Base-by-base conservation (phyloP, 2,888 invertebrate genomes). In the Plusia festucae region DNA sequence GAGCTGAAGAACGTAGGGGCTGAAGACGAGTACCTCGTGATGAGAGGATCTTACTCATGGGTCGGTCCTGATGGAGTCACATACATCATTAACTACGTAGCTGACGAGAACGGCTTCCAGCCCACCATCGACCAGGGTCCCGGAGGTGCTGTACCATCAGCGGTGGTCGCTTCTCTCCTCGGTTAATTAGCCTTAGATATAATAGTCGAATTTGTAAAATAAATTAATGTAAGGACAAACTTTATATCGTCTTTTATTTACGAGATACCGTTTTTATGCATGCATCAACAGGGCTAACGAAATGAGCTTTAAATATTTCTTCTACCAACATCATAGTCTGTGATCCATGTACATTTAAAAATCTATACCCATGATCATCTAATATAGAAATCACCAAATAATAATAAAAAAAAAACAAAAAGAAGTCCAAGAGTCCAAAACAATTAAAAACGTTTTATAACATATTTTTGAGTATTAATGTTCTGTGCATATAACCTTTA, bases 81-180 rank as follows among this genome's bases (percentile, higher is more conserved):
- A 1, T 95, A 96, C 84, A 92, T 89, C 18, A 88, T 96, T 22
- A 93, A 84, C 54, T 96, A 96, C 88, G 85, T 92, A 8, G 96
- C 96, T 27, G 96, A 96, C 73, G 96, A 96, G 78, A 95, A 95
- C 76, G 96, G 96, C 8, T 96, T 91, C 91, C 94, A 95, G 71
- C 95, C 96, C 1, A 88, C 84, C 18, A 89, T 92, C 18, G 89
- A 90, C 51, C 89, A 92, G 66, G 88, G 88, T 0, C 86, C 89
- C 0, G 88, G 88, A 0, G 90, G 91, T 9, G 83, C 70, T 0
- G 73, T 92, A 2, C 90, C 92, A 1, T 66, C 88, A 0, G 90
- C 81, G 0, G 89, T 92, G 7, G 83, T 90, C 5, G 89, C 90
- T 5, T 90, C 92, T n/a, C 88, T 93, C 27, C 82, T 90, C 30